Evolutionary conservation across 2,888 invertebrate genomes (phyloP), one percentile per base, ranked within the genome.

Genomic region (Lasioglossum villosulum): DNA sequence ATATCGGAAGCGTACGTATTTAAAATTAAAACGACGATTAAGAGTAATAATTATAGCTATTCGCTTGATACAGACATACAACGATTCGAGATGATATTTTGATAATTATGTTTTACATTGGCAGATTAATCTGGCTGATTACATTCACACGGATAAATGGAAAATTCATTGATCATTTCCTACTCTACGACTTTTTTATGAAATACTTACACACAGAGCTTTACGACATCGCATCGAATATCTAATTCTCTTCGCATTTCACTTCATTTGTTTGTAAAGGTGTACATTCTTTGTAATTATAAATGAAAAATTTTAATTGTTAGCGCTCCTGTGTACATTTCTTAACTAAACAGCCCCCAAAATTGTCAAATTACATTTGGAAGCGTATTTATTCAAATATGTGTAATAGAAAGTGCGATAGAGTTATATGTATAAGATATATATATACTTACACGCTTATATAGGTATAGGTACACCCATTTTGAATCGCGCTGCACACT

Each of bases 221-320:
- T 88, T 86, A 82, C 80, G 78, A 81, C 81, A 84, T 88, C 78
- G 75, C 78, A 87, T 86, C 83, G 70, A 86, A 83, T 88, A 83
- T 91, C 72, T 88, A 86, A 83, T 90, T 91, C 76, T 90, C 83
- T 83, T 84, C 78, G 83, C 83, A 87, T 90, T 89, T 90, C 83
- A 86, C 88, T 90, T 91, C 87, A 86, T 90, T 92, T 91, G 84
- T 92, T 92, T 90, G 87, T 88, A 89, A 92, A 85, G 75, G 78
- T 92, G 92, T 92, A 92, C 92, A 92, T 92, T 92, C 89, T 92
- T 92, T 92, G 90, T 91, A 92, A 92, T 87, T 90, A 87, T 90
- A 90, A 92, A 92, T 91, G 90, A 92, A 91, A 89, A 83, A 90
- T 87, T 90, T 92, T 91, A 80, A 92, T 92, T 92, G 92, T 92